These are phyloP conservation scores for Pipra filicauda DNA, from an alignment of 2,113 vertebrate genomes.

Conservation along the genomic window DNA sequence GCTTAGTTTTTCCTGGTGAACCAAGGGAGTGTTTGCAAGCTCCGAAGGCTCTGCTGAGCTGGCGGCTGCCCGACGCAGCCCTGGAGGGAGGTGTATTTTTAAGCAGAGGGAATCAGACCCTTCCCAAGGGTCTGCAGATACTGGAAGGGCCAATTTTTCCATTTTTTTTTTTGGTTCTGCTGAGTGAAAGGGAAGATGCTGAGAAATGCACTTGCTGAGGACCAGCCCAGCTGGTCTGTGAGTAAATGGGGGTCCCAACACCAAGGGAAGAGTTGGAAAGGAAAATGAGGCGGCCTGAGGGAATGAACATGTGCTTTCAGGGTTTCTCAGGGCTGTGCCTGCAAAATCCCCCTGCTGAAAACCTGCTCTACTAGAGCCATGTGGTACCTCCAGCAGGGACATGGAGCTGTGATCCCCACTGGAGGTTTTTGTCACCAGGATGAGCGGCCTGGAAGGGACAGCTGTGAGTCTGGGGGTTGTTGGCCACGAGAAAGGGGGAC, in stretches of 20 bases:
- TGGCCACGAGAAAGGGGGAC: neutral
- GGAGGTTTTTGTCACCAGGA: neutral
- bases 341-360: neutral
- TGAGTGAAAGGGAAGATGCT: neutral
- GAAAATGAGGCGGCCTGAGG: neutral
- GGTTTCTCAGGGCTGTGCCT: neutral
- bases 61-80: neutral
- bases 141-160: neutral
- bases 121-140: neutral
- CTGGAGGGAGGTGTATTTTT: neutral
- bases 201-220: neutral
- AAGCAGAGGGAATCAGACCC: neutral
- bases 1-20: neutral
- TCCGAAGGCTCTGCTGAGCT: neutral
- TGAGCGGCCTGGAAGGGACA: rapidly evolving
- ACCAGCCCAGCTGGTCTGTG: neutral
- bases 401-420: neutral
- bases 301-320: neutral
- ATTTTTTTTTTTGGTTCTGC: neutral
- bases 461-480: no score
- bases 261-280: neutral
- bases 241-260: neutral
- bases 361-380: neutral
- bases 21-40: neutral
- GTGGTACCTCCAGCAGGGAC: neutral